These are phyloP conservation scores for Thunnus maccoyii DNA, from an alignment of 2,113 vertebrate genomes.

Conservation along the genomic window DNA sequence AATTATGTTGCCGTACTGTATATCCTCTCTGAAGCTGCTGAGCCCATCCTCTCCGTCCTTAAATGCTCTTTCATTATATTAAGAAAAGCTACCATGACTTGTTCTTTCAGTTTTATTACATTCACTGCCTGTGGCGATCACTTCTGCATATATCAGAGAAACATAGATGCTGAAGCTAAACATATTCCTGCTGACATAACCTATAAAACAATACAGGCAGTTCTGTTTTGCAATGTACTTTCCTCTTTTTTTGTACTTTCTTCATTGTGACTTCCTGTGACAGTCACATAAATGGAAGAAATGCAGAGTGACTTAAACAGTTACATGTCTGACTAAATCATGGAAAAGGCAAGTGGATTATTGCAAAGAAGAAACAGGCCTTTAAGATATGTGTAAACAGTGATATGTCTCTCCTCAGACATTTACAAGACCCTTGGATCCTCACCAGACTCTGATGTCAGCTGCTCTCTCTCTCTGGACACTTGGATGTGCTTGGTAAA, in stretches of 20 bases:
- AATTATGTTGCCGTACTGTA: neutral
- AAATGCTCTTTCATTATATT: too few species aligned
- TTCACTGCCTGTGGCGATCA: neutral
- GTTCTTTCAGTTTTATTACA: neutral
- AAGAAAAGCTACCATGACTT: neutral
- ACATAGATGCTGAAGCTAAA: neutral
- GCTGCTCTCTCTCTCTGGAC: constrained; percentile 39
- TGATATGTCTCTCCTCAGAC: constrained; percentile 49
- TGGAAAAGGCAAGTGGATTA: constrained; percentile 8
- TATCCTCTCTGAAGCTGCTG: constrained; percentile 1
- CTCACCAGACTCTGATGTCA: constrained; percentile 63
- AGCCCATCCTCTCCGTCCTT: neutral
- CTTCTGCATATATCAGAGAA: neutral
- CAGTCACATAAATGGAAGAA: constrained; percentile 6
- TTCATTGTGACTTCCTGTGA: neutral
- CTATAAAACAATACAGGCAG: neutral
- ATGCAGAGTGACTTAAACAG: neutral
- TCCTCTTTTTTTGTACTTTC: neutral
- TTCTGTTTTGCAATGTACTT: neutral
- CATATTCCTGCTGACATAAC: neutral
- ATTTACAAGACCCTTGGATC: constrained; percentile 62
- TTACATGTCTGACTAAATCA: constrained; percentile 15
- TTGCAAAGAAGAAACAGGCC: constrained; percentile 25
- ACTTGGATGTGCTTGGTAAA: constrained; percentile 40
- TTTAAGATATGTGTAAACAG: constrained; percentile 59